Base-by-base conservation (phyloP, 2,113 vertebrate genomes). In the Sinosuthora webbiana region DNA sequence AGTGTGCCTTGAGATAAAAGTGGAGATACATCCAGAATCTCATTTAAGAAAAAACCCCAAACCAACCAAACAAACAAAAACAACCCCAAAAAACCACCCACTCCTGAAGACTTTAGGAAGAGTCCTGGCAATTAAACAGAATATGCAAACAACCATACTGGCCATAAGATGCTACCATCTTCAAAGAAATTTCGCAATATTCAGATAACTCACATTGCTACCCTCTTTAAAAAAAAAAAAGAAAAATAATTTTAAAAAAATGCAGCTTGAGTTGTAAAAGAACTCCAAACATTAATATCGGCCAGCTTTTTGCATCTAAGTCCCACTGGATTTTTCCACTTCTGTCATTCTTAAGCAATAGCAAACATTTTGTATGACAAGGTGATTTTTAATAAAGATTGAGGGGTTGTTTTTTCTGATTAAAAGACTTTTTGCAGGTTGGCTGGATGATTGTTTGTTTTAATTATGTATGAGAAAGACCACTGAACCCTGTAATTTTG, bases 251-350 rank as follows among this genome's bases (percentile, higher is more conserved):
- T 52, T 62, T 11, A 0, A 12, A 39, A 39, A 69, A 31, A 21
- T 28, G 10, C 30, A 79, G 10, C 27, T 77, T 64, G 22, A 14
- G 10, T 90, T 86, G 11, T 57, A 33, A 55, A 91, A 89, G 53
- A 73, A 21, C 20, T 85, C 50, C 42, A 89, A 42, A 53, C 45
- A 23, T 90, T 59, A 63, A 37, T 15, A n/a, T 75, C 15, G 2
- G 17, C 13, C 37, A 37, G 20, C 19, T 55, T 62, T 52, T 64
- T 82, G 37, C 47, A 17, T 81, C 15, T 41, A 74, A 94, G 23
- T 85, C 50, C 33, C 13, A 19, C 30, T 63, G 57, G 20, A 67
- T 90, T 95, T 96, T 96, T 94, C 87, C 50, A 70, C 35, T 86
- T 73, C 23, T 63, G 15, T 52, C 27, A 35, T 80, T 90, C 50